These are phyloP conservation scores for Strongylocentrotus purpuratus DNA, from an alignment of 35 echinoderm and acorn worm genomes.

Conservation along the genomic window DNA sequence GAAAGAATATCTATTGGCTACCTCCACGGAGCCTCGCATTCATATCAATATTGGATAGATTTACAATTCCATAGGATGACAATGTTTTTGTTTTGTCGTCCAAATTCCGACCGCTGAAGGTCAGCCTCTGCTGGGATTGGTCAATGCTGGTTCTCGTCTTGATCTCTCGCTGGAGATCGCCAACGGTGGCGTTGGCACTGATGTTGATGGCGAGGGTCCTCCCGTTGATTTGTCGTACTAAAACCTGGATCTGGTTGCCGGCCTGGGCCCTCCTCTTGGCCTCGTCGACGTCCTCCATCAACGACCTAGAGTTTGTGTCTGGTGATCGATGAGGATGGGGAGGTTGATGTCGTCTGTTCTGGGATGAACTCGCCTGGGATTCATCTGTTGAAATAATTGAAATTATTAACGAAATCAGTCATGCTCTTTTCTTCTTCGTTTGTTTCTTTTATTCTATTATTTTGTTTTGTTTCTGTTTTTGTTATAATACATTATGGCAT, in stretches of 20 bases:
- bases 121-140: background rate
- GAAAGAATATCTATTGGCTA: too few relatives aligned
- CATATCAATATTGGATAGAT: background rate
- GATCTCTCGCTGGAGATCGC: background rate
- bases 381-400: background rate
- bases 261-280: background rate
- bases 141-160: background rate
- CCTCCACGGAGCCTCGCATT: background rate
- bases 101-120: background rate
- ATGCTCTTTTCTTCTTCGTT: too few relatives aligned
- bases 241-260: slow-evolving; percentile 17
- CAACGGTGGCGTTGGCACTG: background rate
- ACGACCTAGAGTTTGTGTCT: background rate
- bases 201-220: background rate
- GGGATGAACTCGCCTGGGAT: background rate
- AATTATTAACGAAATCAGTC: background rate
- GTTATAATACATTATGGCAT: background rate
- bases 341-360: background rate
- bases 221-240: background rate
- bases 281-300: background rate
- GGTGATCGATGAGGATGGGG: background rate
- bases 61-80: background rate
- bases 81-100: background rate
- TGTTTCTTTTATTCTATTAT: too few relatives aligned
- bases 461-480: background rate